Conservation (phyloP, 2,797 vertebrate species). For the Muraenolepis orangiensis region DNA sequence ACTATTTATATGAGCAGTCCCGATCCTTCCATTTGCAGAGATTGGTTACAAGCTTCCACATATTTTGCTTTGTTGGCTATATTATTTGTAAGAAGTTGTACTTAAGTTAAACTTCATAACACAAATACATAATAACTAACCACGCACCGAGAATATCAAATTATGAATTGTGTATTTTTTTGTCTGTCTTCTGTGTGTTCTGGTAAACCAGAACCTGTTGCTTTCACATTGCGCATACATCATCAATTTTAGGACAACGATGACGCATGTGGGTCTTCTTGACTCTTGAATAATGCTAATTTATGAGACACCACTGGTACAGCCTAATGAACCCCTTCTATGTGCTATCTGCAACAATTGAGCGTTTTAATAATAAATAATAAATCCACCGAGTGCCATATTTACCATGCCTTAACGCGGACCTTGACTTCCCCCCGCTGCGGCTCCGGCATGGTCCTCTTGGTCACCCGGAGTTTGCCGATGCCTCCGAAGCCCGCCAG, state of each 20-base stretch:
- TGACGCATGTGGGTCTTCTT: neutral
- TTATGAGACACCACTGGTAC: neutral
- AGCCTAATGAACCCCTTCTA: neutral
- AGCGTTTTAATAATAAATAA: neutral
- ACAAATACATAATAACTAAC: neutral
- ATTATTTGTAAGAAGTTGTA: neutral
- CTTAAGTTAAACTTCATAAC: neutral
- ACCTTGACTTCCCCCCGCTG: constrained; percentile 91
- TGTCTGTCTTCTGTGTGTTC: neutral
- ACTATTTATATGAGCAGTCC: neutral
- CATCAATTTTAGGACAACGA: neutral
- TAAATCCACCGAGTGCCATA: neutral
- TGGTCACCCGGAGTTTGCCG: constrained; percentile 91
- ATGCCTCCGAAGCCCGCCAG: constrained; percentile 90
- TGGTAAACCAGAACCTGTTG: neutral
- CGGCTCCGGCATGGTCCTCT: constrained; percentile 92
- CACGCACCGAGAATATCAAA: neutral
- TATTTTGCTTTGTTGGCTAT: neutral
- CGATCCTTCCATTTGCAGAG: constrained; percentile 3
- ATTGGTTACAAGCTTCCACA: neutral
- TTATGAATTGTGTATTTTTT: neutral
- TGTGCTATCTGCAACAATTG: neutral
- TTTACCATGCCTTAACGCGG: constrained; percentile 92
- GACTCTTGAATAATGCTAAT: neutral
- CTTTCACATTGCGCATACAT: neutral